Base-by-base conservation (phyloP, 53 echinoderm and acorn worm species). In the Luidia sarsii region DNA sequence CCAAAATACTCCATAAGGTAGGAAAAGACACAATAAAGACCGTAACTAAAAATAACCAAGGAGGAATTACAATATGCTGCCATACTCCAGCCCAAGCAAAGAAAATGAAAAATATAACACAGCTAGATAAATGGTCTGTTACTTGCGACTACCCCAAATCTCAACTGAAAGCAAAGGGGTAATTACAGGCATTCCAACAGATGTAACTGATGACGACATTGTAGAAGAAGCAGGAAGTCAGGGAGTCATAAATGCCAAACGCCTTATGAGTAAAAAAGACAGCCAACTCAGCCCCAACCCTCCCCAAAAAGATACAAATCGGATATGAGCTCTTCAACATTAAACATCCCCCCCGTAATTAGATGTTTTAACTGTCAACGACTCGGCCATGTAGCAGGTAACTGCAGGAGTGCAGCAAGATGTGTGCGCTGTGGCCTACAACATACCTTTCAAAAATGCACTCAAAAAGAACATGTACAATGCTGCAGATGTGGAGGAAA, bases 401-500 rank as follows among this genome's bases (percentile, higher is more conserved):
- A 46, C 15, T 46, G 46, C 15, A 8, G 46, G 8, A 46, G 46
- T 46, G 8, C 46, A 10, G 15, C 46, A 46, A 46, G 46, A 46
- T 46, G 46, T 15, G 46, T 46, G 8, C 46, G 46, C 8, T 46
- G 46, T 46, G 46, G 46, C 8, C 8, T 8, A 15, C 46, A 8
- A 46, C 46, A 46, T n/a, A n/a, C n/a, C n/a, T n/a, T n/a, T n/a
- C 23, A 68, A 4, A 16, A 68, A 1, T 68, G 69, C 25, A 6
- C 11, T 22, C 18, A 53, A 15, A 32, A 52, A 20, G 53, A 71
- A 28, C 25, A 51, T 51, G 52, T 51, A 1, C 30, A 51, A 18
- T 71, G 72, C 23, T 50, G 52, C 32, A 50, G 72, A 16, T 71
- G 72, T 46, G 72, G 72, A 11, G 53, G 48, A 7, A 50, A 9